Percentiles rank a stretch among this genome's conserved stretches.
Conservation (phyloP, 2,797 vertebrate species). For the Gorsachius magnificus region DNA sequence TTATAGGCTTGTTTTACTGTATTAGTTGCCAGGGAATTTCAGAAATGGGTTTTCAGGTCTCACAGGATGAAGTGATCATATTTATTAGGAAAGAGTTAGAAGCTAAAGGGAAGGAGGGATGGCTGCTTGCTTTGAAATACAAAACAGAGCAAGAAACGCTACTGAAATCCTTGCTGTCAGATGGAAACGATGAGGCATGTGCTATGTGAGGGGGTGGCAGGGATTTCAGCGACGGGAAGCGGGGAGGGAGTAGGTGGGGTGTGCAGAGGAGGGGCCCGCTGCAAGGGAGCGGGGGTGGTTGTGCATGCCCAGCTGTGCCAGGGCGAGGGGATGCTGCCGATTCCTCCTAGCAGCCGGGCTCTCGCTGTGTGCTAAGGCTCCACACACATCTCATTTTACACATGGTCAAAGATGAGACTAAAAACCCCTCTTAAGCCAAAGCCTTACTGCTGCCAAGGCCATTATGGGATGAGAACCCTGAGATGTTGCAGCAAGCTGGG, state of each 20-base stretch:
- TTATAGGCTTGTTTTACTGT: constrained; percentile 45
- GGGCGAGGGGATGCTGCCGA: rapidly evolving
- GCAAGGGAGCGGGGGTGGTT: background rate
- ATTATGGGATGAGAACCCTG: background rate
- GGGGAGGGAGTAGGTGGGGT: background rate
- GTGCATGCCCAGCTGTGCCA: background rate
- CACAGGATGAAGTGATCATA: background rate
- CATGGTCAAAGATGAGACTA: background rate
- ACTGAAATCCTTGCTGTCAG: background rate
- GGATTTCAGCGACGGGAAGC: background rate
- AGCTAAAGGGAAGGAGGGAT: background rate
- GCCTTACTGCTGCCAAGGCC: background rate
- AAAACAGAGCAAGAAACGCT: background rate
- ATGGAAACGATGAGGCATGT: background rate
- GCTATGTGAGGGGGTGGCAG: background rate
- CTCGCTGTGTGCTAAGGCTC: background rate
- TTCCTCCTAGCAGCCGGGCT: background rate
- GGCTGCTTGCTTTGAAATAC: background rate
- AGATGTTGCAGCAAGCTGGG: background rate
- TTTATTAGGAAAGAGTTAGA: constrained; percentile 19
- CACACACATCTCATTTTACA: background rate
- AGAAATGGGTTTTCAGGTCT: constrained; percentile 51
- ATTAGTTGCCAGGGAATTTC: constrained; percentile 24
- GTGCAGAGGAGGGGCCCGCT: background rate
- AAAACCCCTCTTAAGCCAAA: background rate